A percentile compares a stretch with the other conserved stretches of the same genome.
Evolutionary conservation across 2,113 vertebrate species (phyloP).

Genomic region (human (Homo sapiens)): DNA sequence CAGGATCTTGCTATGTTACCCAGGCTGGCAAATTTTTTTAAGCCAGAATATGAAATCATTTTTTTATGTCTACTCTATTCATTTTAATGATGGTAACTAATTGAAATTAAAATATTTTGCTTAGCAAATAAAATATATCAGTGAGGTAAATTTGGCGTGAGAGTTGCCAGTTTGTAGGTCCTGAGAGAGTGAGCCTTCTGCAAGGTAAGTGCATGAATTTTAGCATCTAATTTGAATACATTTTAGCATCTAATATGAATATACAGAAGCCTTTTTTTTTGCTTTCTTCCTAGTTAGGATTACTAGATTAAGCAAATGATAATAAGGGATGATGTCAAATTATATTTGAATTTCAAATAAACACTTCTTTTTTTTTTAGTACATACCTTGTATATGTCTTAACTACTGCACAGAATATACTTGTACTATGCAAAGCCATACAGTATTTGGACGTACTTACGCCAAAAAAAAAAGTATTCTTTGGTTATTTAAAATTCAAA

Average conservation of each 20-base stretch:
- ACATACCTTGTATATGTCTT: not conserved
- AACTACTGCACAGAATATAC: not conserved
- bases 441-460: not conserved
- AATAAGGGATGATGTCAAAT: not conserved
- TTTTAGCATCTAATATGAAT: not conserved
- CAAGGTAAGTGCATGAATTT: not conserved
- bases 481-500: not conserved
- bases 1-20: too few relatives aligned
- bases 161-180: not conserved
- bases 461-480: not conserved
- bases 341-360: conserved; percentile 36
- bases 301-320: not conserved
- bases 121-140: not conserved
- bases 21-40: not conserved
- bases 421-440: too few relatives aligned
- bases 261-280: not conserved
- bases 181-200: not conserved
- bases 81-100: not conserved
- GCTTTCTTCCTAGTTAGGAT: not conserved
- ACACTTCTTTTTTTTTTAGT: not conserved
- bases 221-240: not conserved
- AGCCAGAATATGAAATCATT: not conserved
- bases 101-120: not conserved
- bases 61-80: not conserved
- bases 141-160: not conserved